Evolutionary conservation across 1,140 invertebrate genomes (phyloP), one percentile per base, ranked within the genome.

Genomic region (Wasmannia auropunctata): DNA sequence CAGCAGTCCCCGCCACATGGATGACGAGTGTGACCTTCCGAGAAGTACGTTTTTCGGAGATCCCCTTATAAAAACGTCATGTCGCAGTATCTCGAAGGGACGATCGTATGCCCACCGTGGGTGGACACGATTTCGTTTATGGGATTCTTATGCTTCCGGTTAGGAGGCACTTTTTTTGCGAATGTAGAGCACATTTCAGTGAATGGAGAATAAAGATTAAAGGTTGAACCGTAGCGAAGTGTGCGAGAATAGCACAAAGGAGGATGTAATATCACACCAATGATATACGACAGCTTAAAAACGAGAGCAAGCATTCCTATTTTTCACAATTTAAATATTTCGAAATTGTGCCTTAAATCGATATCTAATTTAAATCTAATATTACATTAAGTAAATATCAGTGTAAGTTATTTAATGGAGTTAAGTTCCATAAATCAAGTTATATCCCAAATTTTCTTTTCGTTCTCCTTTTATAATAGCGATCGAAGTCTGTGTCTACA

Each of bases 81-180:
- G 34, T 49, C 40, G 56, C 11, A 19, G 19, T 22, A 46, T 65
- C 69, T 86, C 49, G 2, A 75, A 65, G 43, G 25, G 46, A 51
- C 62, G 37, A 58, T 28, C 75, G 76, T 79, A 65, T 70, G 46
- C 11, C 72, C n/a, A 28, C n/a, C 16, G n/a, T 10, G 10, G 11
- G 5, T 46, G 34, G 3, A 25, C 51, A 22, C 14, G 51, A n/a
- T 28, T 86, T 86, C 16, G 76, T 62, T n/a, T 63, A 83, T 54
- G 70, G 51, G 76, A 31, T 40, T 43, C 28, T 43, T 51, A 60
- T 40, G 5, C 28, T 43, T 34, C 25, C 25, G 46, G 2, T 25
- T 25, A 25, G 28, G 4, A 25, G 10, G 25, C 3, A 49, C 40
- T 69, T 34, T 69, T 34, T 67, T 34, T 63, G 63, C 37, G 37